Evolutionary conservation across 53 echinoderm and acorn worm genomes (phyloP), one percentile per base, ranked within the genome.

Genomic region (Hippasteria phrygiana): DNA sequence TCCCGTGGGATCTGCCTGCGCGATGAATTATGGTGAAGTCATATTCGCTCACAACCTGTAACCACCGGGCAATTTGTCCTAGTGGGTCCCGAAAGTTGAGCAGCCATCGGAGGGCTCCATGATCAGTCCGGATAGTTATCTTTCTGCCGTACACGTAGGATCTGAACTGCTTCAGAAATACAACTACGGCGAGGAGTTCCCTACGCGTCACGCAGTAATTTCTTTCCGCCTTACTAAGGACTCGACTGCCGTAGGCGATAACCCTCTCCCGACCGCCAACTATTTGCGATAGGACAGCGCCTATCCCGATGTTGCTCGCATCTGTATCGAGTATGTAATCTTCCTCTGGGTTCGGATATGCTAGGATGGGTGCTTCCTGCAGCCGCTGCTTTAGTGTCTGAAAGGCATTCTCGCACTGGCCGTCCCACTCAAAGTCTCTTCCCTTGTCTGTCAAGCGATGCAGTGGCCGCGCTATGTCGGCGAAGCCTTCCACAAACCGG

Each of bases 221-320:
- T 69, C n/a, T 29, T 62, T 91, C 93, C 4, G 88, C 24, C 34
- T 88, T 82, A 32, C 73, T 62, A 14, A 93, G 67, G 4, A 83
- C 72, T 42, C 55, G 17, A 56, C 88, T 93, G 65, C 54, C 72
- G 26, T 91, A 88, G 0, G 88, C 79, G 32, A 91, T 73, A 5
- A 91, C 88, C 28, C 31, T 78, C 34, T 91, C 77, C 40, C 74
- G 34, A 13, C 88, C 91, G 17, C 91, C 71, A 48, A 69, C 72
- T 14, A 45, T 26, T 56, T 93, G 93, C 2, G 76, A 75, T 27
- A 91, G 71, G 6, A 90, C 93, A 38, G 48, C 70, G 11, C 93
- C 93, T 53, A 93, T 77, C 31, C 84, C 93, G 7, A 77, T 35
- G 20, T 50, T 50, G 18, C 77, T 77, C 6, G 77, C 77, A 10